Evolutionary conservation across 2,113 vertebrate species (phyloP).

Genomic region (Andinoacara biseriatus): DNA sequence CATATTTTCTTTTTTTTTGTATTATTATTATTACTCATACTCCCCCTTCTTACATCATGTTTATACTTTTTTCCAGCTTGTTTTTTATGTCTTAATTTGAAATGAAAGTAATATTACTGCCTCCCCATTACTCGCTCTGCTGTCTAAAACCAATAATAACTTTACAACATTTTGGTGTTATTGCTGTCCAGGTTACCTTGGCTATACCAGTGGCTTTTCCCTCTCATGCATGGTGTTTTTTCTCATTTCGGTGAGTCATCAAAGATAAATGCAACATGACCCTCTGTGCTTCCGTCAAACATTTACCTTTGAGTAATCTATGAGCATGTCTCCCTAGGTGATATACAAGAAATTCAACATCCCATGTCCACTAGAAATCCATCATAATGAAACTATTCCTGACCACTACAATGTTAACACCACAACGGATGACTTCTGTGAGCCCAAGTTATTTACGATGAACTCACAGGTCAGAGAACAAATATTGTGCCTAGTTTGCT

Average conservation of each 20-base stretch:
- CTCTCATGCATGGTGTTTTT: slow-evolving; percentile 91
- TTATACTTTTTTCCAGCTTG: slow-evolving; percentile 1
- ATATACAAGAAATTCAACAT: slow-evolving; percentile 89
- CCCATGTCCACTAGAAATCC: slow-evolving; percentile 67
- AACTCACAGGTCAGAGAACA: slow-evolving; percentile 82
- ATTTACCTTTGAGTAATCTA: neutral
- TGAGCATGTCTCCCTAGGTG: slow-evolving; percentile 72
- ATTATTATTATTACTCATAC: neutral
- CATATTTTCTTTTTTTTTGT: slow-evolving; percentile 1
- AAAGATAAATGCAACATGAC: neutral
- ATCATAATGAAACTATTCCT: neutral
- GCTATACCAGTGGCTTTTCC: slow-evolving; percentile 90
- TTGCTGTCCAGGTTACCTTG: slow-evolving; percentile 83
- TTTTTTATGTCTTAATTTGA: neutral
- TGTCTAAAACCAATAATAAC: neutral
- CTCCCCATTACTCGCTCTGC: neutral
- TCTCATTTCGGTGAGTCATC: slow-evolving; percentile 85
- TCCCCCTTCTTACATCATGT: neutral
- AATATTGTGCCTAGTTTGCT: neutral
- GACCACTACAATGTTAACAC: neutral
- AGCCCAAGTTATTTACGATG: slow-evolving; percentile 79
- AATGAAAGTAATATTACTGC: neutral
- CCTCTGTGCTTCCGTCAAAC: neutral
- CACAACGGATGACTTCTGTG: slow-evolving; percentile 65
- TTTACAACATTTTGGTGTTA: neutral